Percentiles rank a stretch among this genome's conserved stretches.
Evolutionary conservation across 2,113 vertebrate genomes (phyloP).

Genomic region (Brachypodius melanocephalos): DNA sequence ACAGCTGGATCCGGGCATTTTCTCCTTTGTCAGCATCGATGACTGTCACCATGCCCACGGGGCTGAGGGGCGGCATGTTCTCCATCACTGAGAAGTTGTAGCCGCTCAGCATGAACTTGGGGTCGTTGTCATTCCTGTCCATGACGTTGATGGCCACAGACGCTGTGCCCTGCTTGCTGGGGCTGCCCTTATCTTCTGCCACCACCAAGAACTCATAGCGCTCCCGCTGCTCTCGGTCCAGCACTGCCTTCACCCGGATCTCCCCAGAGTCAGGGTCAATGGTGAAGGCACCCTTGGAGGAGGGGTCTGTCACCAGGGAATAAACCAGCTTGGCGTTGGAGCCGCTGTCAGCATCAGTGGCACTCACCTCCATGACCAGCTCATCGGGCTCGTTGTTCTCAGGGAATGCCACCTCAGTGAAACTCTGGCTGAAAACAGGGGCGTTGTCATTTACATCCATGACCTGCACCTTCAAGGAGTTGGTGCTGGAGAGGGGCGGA

Average conservation of each 20-base stretch:
- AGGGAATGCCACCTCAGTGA: constrained; percentile 85
- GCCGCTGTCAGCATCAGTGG: constrained; percentile 89
- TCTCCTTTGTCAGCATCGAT: constrained; percentile 91
- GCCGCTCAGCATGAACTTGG: constrained; percentile 93
- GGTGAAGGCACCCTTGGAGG: constrained; percentile 84
- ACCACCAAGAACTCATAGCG: constrained; percentile 89
- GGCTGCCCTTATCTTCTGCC: constrained; percentile 88
- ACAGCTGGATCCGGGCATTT: constrained; percentile 86
- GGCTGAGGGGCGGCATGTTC: constrained; percentile 91
- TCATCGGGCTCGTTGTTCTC: constrained; percentile 91
- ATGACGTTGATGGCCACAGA: constrained; percentile 88
- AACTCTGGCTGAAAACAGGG: constrained; percentile 83
- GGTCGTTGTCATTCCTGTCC: constrained; percentile 96
- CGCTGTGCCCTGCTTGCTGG: constrained; percentile 90
- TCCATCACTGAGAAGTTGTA: constrained; percentile 97
- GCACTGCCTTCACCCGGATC: constrained; percentile 83
- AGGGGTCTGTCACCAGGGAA: constrained; percentile 78
- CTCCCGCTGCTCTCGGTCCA: constrained; percentile 89
- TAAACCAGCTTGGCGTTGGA: constrained; percentile 89
- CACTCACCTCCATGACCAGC: constrained; percentile 83
- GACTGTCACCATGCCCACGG: constrained; percentile 95
- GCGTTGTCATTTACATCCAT: constrained; percentile 93
- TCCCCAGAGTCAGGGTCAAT: constrained; percentile 85
- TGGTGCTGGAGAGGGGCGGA: constrained; percentile 94
- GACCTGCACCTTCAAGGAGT: constrained; percentile 94